These are phyloP conservation scores for Danaus plexippus DNA, from an alignment of 1,140 invertebrate genomes.

Conservation along the genomic window DNA sequence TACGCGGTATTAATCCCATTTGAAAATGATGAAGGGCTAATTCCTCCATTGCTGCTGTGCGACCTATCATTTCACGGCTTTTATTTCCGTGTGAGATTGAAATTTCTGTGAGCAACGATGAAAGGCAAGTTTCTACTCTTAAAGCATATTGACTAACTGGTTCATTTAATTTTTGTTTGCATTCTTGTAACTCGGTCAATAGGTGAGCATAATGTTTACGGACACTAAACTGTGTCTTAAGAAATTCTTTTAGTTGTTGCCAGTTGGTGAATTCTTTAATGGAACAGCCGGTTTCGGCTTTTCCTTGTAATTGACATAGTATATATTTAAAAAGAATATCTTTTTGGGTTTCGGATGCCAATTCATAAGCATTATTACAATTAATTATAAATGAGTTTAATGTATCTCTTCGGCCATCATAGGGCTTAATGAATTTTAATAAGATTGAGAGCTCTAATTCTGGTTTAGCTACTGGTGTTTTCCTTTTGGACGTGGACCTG, in stretches of 20 bases:
- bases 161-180: constrained; percentile 10
- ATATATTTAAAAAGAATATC: constrained; percentile 15
- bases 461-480: no score
- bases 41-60: constrained; percentile 22
- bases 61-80: constrained; percentile 18
- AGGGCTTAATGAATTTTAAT: constrained; percentile 13
- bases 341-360: constrained; percentile 11
- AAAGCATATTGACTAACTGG: constrained; percentile 12
- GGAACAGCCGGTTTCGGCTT: constrained; percentile 14
- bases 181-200: constrained; percentile 15
- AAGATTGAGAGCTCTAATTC: neutral
- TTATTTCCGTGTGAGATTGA: neutral
- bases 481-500: neutral
- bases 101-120: constrained; percentile 8
- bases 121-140: constrained; percentile 4
- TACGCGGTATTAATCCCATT: constrained; percentile 13
- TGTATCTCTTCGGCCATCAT: constrained; percentile 7
- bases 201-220: constrained; percentile 22
- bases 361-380: constrained; percentile 11
- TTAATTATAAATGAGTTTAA: constrained; percentile 12
- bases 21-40: constrained; percentile 19
- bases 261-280: constrained; percentile 20
- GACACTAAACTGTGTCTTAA: constrained; percentile 18
- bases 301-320: constrained; percentile 10
- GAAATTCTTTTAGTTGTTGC: constrained; percentile 16